Base-by-base conservation (phyloP, 2,888 invertebrate genomes). In the Isoperla grammatica region DNA sequence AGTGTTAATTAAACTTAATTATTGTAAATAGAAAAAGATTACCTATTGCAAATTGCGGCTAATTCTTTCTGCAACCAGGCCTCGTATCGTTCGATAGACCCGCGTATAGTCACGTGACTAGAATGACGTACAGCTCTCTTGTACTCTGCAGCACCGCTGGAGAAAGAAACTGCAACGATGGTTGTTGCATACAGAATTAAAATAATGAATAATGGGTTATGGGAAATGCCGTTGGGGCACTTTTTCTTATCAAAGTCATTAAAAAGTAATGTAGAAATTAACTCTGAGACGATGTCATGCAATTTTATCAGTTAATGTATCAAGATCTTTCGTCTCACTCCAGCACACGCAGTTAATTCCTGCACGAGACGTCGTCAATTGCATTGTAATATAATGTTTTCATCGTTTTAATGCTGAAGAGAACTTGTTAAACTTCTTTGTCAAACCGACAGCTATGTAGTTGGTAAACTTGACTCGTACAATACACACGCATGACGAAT, bases 281-380 rank as follows among this genome's bases (percentile, higher is more conserved):
- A 53, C 19, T 53, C 19, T 53, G 11, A 39, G 15, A 19, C 35
- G 17, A 53, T 53, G 39, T 53, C 53, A 53, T 53, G 53, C 53
- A 53, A 53, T 53, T 53, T 53, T 53, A 53, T 53, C 53, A 17
- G 19, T 19, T 39, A 37, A 53, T 53, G 40, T 35, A 53, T 53
- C 53, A 39, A 53, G 53, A 53, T 53, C 17, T 37, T 19, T 53
- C 39, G 53, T 39, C 37, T 35, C 53, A 53, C 53, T 53, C 13
- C n/a, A 37, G 20, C 37, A 13, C 17, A 53, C 20, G 12, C 53
- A 53, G 37, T 50, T 35, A 29, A 50, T 50, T 29, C 53, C 37
- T 39, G 11, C 13, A 22, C 46, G n/a, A 37, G 6, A 53, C 39
- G 53, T 53, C 53, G 53, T 19, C 39, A 53, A 53, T 53, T 53